phyloP scores from a whole-genome alignment of 2,888 invertebrate species.

The Lasius platythorax region DNA sequence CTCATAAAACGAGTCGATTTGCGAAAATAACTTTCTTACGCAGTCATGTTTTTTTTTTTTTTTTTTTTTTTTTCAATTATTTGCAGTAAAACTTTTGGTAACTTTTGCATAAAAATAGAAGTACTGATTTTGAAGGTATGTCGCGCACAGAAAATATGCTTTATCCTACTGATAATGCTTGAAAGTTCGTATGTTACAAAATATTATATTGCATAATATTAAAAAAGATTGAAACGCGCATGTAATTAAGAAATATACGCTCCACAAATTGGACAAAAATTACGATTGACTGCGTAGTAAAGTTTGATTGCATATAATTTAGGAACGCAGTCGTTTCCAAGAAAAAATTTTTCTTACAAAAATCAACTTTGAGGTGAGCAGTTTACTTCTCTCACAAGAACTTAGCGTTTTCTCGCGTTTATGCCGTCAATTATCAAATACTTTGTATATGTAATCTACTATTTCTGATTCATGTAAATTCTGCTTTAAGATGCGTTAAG shows the following conservation, averaged over 20 bases:
- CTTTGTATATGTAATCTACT: conserved; percentile 17
- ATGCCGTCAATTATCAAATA: conserved; percentile 21
- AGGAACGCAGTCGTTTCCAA: neutral
- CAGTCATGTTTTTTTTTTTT: neutral
- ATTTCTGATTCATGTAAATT: conserved; percentile 22
- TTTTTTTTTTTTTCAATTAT: neutral
- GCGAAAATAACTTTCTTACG: neutral
- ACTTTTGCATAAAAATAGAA: neutral
- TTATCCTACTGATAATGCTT: neutral
- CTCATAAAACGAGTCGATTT: neutral
- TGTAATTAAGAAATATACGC: neutral
- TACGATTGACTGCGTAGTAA: neutral
- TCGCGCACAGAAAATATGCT: neutral
- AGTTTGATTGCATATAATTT: neutral
- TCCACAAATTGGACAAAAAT: neutral
- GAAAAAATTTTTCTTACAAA: neutral
- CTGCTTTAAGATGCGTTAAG: conserved; percentile 40
- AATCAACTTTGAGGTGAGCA: neutral
- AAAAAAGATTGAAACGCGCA: neutral
- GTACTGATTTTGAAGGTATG: neutral
- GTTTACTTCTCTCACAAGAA: neutral
- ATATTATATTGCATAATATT: neutral
- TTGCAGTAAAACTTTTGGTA: neutral
- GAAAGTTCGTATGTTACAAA: neutral
- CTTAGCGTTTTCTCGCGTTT: neutral